These are phyloP conservation scores for Cherax quadricarinatus DNA, from an alignment of 1,140 invertebrate genomes.

Conservation along the genomic window DNA sequence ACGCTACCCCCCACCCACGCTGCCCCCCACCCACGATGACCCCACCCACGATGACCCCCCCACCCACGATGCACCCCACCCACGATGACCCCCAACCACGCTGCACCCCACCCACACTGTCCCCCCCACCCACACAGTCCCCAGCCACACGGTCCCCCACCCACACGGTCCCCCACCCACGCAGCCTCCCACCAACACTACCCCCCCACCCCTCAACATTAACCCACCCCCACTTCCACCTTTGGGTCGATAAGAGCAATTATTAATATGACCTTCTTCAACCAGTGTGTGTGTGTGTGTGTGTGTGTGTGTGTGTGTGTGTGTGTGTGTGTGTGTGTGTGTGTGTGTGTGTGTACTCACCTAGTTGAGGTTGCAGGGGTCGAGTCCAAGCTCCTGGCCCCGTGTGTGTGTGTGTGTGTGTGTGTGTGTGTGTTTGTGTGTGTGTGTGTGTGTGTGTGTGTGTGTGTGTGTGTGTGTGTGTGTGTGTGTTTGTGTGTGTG, in stretches of 20 bases:
- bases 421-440: no score
- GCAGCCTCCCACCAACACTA: neutral
- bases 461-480: no score
- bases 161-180: no score
- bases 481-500: no score
- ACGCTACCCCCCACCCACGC: no score
- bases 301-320: neutral
- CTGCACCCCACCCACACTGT: neutral
- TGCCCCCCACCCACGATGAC: neutral
- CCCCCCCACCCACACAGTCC: neutral
- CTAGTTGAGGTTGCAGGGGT: no score
- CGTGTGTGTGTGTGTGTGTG: no score
- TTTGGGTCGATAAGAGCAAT: constrained; percentile 26
- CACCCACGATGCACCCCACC: neutral
- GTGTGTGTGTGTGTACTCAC: no score
- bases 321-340: neutral
- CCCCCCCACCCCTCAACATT: neutral
- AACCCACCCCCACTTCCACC: neutral
- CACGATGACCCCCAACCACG: no score
- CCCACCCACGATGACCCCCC: neutral
- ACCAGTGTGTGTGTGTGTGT: neutral
- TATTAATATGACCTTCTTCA: constrained; percentile 33
- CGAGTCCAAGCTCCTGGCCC: no score
- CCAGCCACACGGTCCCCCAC: no score
- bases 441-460: no score